These are phyloP conservation scores for Amiota minor DNA, from an alignment of 2,888 invertebrate genomes.

Conservation along the genomic window DNA sequence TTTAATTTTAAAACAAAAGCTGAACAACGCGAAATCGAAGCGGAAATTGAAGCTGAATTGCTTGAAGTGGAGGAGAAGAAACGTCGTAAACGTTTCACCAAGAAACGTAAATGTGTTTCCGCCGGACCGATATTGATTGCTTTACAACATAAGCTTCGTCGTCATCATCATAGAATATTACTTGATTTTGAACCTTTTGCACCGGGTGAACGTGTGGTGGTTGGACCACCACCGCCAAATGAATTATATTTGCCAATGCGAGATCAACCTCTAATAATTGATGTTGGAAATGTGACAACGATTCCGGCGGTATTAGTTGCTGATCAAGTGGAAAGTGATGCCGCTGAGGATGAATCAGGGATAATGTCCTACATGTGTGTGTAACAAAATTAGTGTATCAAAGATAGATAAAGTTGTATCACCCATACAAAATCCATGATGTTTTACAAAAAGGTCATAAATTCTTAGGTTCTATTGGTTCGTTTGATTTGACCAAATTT, in stretches of 20 bases:
- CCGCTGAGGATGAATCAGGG: constrained; percentile 48
- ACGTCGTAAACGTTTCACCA: constrained; percentile 64
- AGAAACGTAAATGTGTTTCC: constrained; percentile 70
- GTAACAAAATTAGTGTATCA: constrained; percentile 40
- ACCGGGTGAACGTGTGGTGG: constrained; percentile 52
- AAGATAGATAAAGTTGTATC: no score
- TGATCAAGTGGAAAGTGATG: constrained; percentile 21
- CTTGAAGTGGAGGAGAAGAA: constrained; percentile 68
- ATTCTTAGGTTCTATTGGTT: no score
- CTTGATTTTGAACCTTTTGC: constrained; percentile 54
- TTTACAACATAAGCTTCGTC: constrained; percentile 51
- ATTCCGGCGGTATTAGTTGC: background rate
- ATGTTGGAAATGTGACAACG: constrained; percentile 17
- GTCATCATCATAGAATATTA: constrained; percentile 42
- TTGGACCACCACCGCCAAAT: constrained; percentile 10
- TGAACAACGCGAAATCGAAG: constrained; percentile 59
- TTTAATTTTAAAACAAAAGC: constrained; percentile 63
- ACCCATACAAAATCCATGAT: no score
- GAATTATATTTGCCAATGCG: constrained; percentile 53
- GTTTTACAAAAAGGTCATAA: no score
- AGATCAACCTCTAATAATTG: constrained; percentile 55
- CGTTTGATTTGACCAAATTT: no score
- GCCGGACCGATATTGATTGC: constrained; percentile 71
- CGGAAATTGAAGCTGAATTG: constrained; percentile 58
- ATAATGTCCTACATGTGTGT: constrained; percentile 62